Evolutionary conservation across 2,797 vertebrate species (phyloP).

Genomic region (Thripadectes ignobilis): DNA sequence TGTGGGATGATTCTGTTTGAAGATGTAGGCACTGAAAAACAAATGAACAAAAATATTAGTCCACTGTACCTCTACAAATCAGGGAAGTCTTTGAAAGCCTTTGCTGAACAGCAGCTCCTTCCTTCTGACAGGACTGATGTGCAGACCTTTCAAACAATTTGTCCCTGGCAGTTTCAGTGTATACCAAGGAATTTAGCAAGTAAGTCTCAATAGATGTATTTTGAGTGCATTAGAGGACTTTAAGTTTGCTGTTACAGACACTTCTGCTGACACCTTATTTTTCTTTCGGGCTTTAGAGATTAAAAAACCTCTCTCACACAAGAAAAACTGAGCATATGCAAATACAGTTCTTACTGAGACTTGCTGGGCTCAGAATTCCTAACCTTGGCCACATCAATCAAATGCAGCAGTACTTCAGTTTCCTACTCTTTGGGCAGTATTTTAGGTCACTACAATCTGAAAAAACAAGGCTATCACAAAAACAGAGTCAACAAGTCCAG

Average conservation of each 20-base stretch:
- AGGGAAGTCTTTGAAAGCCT: neutral
- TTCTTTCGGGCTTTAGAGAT: neutral
- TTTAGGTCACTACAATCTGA: neutral
- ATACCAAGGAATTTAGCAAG: neutral
- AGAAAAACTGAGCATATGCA: neutral
- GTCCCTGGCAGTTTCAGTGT: neutral
- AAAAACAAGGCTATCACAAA: neutral
- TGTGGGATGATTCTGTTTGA: conserved; percentile 83
- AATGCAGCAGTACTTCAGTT: neutral
- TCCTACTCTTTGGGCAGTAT: neutral
- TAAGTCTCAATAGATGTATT: neutral
- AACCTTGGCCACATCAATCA: neutral
- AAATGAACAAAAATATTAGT: neutral
- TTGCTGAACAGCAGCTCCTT: neutral
- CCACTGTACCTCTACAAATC: neutral
- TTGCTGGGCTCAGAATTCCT: neutral
- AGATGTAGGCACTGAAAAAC: conserved; percentile 56
- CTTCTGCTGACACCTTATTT: conserved; percentile 2
- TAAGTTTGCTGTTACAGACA: neutral
- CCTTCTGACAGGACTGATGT: neutral
- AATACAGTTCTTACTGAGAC: neutral
- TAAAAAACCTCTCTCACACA: neutral
- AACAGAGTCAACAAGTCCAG: neutral
- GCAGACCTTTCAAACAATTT: neutral
- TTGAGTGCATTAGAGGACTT: neutral